Evolutionary conservation across 2,797 vertebrate species (phyloP), one percentile per base, ranked within the genome.

Genomic region (Hemibagrus guttatus): DNA sequence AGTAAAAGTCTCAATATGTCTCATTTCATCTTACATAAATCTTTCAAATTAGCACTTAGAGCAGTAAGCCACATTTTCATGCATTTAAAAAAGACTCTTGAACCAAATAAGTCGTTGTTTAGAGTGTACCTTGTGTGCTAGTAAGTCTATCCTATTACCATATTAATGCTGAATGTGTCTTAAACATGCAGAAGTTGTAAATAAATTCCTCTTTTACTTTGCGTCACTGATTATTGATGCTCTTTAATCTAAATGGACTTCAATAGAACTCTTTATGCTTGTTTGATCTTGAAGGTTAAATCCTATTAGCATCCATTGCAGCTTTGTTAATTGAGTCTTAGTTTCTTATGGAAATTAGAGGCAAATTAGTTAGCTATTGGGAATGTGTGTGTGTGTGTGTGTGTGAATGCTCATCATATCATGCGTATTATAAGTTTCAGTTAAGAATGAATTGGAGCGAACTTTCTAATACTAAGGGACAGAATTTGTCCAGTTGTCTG

Each of bases 181-280:
- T 66, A 64, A 81, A 12, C 17, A 81, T n/a, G n/a, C 5, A 35
- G 28, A 52, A n/a, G 59, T n/a, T 64, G 23, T 71, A 71, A 81
- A 80, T 56, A 23, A 81, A 72, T 26, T 42, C 69, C 42, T 26
- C 21, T 61, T 82, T 54, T 16, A 54, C 2, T 56, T 61, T 74
- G 42, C 19, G 6, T 28, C 23, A 64, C 31, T 46, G 46, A 76
- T 64, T 28, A 75, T 39, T 39, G 14, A 66, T 76, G 80, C 17
- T 42, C 52, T 83, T 83, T 74, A 76, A 86, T 71, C 76, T 46
- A 35, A 8, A 69, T 28, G 23, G 14, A 64, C 46, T 69, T 87
- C 35, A 84, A 21, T 31, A 23, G 49, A 66, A 81, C n/a, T 39
- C 66, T 68, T 80, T 19, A 71, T 69, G 23, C 26, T 59, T 58